Percentiles rank a stretch among this genome's conserved stretches.
Conservation (phyloP, 2,888 invertebrate genomes). For the Leucania comma region DNA sequence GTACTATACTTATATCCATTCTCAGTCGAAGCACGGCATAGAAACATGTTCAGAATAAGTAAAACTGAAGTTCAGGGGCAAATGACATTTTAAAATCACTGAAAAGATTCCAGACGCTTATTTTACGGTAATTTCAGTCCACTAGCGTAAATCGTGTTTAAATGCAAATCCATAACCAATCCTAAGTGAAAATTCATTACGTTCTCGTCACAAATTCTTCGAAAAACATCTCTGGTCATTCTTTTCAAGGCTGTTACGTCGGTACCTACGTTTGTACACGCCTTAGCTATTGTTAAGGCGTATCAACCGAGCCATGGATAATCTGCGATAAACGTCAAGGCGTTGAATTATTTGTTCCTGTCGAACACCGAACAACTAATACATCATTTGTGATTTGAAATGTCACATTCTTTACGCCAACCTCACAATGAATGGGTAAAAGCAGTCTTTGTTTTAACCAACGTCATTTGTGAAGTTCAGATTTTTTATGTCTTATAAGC, state of each 20-base stretch:
- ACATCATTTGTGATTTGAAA: conserved; percentile 63
- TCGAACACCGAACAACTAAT: conserved; percentile 59
- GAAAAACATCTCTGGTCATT: conserved; percentile 28
- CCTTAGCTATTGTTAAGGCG: conserved; percentile 68
- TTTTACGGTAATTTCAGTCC: conserved; percentile 23
- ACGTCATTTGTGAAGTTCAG: conserved; percentile 20
- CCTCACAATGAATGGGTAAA: conserved; percentile 27
- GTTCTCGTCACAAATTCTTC: conserved; percentile 19
- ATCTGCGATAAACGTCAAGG: conserved; percentile 80
- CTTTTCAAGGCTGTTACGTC: conserved; percentile 52
- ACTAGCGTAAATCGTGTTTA: conserved; percentile 9
- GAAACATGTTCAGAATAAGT: conserved; percentile 10
- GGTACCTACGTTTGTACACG: conserved; percentile 41
- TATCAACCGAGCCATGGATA: conserved; percentile 78
- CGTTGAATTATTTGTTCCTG: conserved; percentile 66
- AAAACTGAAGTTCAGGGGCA: neutral
- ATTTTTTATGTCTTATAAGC: conserved; percentile 9
- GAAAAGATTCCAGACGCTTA: conserved; percentile 14
- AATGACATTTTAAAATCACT: neutral
- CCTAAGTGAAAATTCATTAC: conserved; percentile 28
- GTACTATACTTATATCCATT: too few species aligned
- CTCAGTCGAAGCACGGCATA: neutral
- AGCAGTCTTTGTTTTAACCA: conserved; percentile 43
- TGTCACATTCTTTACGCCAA: conserved; percentile 42
- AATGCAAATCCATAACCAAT: conserved; percentile 21